Base-by-base conservation (phyloP, 2,888 invertebrate species). In the Trichopria drosophilae region DNA sequence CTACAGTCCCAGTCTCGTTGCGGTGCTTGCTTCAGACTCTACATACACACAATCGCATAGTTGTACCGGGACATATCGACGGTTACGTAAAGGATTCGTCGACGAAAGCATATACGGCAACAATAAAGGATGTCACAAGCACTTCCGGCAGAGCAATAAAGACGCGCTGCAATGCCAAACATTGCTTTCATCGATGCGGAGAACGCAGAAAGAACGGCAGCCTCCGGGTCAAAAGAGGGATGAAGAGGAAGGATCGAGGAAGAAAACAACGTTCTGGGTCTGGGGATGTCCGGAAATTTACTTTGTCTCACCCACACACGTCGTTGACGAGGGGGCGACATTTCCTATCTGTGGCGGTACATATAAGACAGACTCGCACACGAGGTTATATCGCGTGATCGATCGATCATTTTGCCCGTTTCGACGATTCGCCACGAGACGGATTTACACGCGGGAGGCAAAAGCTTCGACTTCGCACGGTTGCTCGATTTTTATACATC, bases 81-180 rank as follows among this genome's bases (percentile, higher is more conserved):
- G 40, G 40, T 51, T 56, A 48, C 35, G 55, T 45, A 51, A 57
- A 53, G 24, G 31, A 22, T 43, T 40, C 47, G 47, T 44, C 51
- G 55, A 36, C 50, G 47, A 57, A 51, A 53, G 53, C 46, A 57
- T 54, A 53, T 31, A 55, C 43, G 37, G 35, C 51, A 49, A 57
- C 53, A 57, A 60, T 63, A 59, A 58, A 58, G 57, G 57, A 63
- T 58, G 60, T 60, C 60, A 57, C 57, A 55, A 60, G 55, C 50
- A 50, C 58, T 57, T 59, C 59, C 59, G 58, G 53, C 45, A 46
- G 49, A 49, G 54, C 60, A 60, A 62, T 60, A 60, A 60, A 57
- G 61, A 60, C 55, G 51, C 58, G 52, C 51, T 19, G 55, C 53
- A 43, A 60, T 53, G 60, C 57, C 58, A 57, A 57, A 56, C 55